Evolutionary conservation across 2,113 vertebrate species (phyloP).

Genomic region (Plestiodon gilberti): DNA sequence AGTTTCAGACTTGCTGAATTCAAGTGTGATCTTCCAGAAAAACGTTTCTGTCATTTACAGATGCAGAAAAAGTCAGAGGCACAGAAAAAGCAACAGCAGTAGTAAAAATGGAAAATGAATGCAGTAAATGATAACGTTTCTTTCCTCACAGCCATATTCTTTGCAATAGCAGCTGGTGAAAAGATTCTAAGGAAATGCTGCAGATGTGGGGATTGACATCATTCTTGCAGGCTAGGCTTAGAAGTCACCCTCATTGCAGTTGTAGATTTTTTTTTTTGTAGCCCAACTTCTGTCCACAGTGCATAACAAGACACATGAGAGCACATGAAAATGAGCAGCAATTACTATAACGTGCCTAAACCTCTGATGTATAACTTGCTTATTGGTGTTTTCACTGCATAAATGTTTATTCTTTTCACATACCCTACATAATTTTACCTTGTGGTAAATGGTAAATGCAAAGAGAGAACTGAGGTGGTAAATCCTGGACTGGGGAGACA

Average conservation of each 20-base stretch:
- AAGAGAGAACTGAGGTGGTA: no score
- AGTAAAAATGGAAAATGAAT: no score
- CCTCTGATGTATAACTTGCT: neutral
- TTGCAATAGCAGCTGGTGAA: neutral
- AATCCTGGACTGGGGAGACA: neutral
- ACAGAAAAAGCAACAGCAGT: neutral
- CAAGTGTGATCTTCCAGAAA: neutral
- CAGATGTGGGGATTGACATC: neutral
- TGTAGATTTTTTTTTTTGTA: neutral
- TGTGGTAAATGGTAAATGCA: no score
- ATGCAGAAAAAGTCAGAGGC: neutral
- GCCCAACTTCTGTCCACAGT: neutral
- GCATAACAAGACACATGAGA: neutral
- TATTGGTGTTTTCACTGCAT: neutral
- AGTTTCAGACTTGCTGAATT: neutral
- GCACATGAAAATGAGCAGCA: neutral
- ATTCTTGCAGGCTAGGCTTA: neutral
- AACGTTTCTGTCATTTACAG: neutral
- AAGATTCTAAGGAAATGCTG: neutral
- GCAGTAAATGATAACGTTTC: neutral
- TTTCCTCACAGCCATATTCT: neutral
- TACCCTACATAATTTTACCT: no score
- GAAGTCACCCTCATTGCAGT: neutral
- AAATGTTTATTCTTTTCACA: neutral
- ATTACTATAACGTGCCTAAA: neutral